These are phyloP conservation scores for Enteromius mattozi DNA, from an alignment of 2,797 vertebrate species.

Conservation along the genomic window DNA sequence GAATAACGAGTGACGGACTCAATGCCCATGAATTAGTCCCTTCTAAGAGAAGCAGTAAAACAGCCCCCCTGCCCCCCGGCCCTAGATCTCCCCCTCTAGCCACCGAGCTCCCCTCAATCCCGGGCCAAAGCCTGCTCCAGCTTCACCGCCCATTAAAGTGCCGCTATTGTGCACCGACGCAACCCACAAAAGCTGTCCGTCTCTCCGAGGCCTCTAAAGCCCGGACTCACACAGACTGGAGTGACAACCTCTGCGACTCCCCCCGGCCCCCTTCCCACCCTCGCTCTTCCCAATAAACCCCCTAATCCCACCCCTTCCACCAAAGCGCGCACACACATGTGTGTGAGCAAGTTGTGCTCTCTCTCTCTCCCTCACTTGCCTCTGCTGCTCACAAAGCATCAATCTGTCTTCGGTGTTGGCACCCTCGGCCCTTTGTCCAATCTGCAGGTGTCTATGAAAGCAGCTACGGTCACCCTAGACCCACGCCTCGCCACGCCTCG, in stretches of 20 bases:
- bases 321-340: slow-evolving; percentile 73
- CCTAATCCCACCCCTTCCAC: slow-evolving; percentile 75
- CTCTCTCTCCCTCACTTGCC: slow-evolving; percentile 84
- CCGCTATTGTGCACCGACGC: slow-evolving; percentile 92
- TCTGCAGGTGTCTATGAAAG: slow-evolving; percentile 97
- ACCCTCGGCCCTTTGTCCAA: slow-evolving; percentile 93
- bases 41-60: slow-evolving; percentile 97
- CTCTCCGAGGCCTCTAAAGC: slow-evolving; percentile 92
- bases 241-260: slow-evolving; percentile 83
- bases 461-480: slow-evolving; percentile 88
- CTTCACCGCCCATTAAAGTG: slow-evolving; percentile 95
- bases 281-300: slow-evolving; percentile 80
- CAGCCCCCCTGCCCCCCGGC: slow-evolving; percentile 76
- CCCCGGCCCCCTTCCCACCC: slow-evolving; percentile 71
- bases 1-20: slow-evolving; percentile 95
- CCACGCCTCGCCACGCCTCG: slow-evolving; percentile 87
- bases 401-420: slow-evolving; percentile 96
- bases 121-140: slow-evolving; percentile 78
- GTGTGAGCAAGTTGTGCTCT: slow-evolving; percentile 74
- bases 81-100: slow-evolving; percentile 77
- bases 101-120: slow-evolving; percentile 76
- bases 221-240: slow-evolving; percentile 89
- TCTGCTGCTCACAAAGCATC: slow-evolving; percentile 90
- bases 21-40: slow-evolving; percentile 96
- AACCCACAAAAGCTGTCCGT: slow-evolving; percentile 99